Percentiles rank a stretch among this genome's conserved stretches.
Evolutionary conservation across 2,888 invertebrate species (phyloP).

Genomic region (Cantharis rustica): DNA sequence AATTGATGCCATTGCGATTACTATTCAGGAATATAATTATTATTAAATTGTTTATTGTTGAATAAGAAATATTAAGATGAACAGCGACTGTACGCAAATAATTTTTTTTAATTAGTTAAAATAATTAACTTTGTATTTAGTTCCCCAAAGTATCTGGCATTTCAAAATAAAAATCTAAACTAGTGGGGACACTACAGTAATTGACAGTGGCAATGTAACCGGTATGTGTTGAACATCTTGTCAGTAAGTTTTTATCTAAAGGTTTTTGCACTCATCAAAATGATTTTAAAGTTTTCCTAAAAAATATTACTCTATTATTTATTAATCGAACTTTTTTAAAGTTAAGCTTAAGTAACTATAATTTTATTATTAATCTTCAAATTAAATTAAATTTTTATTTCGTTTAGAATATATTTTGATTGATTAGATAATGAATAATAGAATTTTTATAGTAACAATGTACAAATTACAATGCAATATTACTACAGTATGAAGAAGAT

Average conservation of each 20-base stretch:
- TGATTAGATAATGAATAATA: background rate
- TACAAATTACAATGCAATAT: background rate
- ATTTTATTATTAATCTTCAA: background rate
- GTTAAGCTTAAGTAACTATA: background rate
- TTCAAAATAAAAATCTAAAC: constrained; percentile 26
- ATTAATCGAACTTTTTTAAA: background rate
- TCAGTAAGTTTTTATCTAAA: constrained; percentile 41
- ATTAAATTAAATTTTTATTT: background rate
- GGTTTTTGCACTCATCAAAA: background rate
- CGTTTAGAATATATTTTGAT: background rate
- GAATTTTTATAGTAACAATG: background rate
- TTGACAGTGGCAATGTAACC: constrained; percentile 51
- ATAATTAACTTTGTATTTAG: background rate
- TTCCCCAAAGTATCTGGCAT: background rate
- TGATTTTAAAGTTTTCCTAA: background rate
- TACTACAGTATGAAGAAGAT: background rate
- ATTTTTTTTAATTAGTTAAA: background rate
- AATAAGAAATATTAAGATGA: background rate
- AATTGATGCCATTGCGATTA: no score
- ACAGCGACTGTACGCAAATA: background rate
- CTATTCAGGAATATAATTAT: no score
- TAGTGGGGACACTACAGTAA: constrained; percentile 44
- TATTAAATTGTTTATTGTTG: background rate
- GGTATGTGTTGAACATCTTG: constrained; percentile 50
- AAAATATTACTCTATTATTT: background rate